These are phyloP conservation scores for Urosaurus nigricauda DNA, from an alignment of 2,797 vertebrate species.

Conservation along the genomic window DNA sequence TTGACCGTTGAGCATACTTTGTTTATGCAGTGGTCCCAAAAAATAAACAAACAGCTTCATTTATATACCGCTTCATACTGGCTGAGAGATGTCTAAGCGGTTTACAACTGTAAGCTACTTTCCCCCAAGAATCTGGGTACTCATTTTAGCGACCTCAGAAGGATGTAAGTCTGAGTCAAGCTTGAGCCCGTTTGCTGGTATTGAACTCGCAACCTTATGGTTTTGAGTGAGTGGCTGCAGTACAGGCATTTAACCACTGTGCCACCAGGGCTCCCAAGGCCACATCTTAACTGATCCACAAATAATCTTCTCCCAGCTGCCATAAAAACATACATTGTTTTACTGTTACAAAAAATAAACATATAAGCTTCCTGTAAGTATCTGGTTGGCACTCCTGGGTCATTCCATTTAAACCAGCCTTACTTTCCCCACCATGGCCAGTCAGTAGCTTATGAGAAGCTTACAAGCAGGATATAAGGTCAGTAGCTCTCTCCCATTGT, in stretches of 20 bases:
- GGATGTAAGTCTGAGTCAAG: too few species aligned
- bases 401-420: neutral
- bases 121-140: too few species aligned
- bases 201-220: too few species aligned
- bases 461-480: neutral
- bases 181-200: too few species aligned
- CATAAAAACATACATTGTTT: slow-evolving; percentile 18
- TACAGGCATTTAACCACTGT: too few species aligned
- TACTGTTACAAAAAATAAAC: slow-evolving; percentile 7
- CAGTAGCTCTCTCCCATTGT: neutral
- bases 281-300: neutral
- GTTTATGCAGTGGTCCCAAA: neutral
- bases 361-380: neutral
- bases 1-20: neutral
- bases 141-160: too few species aligned
- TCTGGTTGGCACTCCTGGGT: neutral
- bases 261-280: too few species aligned
- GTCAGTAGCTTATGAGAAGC: neutral
- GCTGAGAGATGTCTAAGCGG: too few species aligned
- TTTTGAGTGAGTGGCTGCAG: too few species aligned
- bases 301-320: neutral
- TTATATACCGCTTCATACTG: too few species aligned
- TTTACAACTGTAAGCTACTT: too few species aligned
- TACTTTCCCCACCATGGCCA: neutral
- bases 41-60: too few species aligned